Base-by-base conservation (phyloP, 2,797 vertebrate genomes). In the Pterois miles region DNA sequence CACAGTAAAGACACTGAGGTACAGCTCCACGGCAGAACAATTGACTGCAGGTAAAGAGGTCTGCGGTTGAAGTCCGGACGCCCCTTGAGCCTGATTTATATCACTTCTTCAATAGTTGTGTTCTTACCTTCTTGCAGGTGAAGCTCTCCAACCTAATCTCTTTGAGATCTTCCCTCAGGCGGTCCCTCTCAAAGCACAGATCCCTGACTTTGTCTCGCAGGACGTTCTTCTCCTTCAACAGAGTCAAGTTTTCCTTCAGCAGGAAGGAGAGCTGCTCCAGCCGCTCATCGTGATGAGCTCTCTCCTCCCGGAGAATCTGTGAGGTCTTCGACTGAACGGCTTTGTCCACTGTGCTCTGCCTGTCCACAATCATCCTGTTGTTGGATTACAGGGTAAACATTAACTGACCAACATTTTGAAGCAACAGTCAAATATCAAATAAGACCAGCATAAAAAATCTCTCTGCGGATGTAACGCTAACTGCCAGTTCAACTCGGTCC, bases 21-120 rank as follows among this genome's bases (percentile, higher is more conserved):
- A 20, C n/a, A 48, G 53, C 48, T 50, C 48, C 22, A n/a, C 11
- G 48, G n/a, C 91, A 93, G 92, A 93, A 91, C 83, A 82, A 92
- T 95, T 93, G 92, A 95, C 92, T 93, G 93, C 92, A 93, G 93
- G 93, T 95, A 93, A 92, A 94, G 93, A 94, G 93, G 93, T 94
- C 91, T 76, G 89, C 78, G 91, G 92, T 94, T 95, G 92, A 94
- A 92, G 92, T 95, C 93, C 92, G 80, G 89, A 89, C 92, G 88
- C 88, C 91, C 91, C 93, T 89, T 93, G 40, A 43, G 16, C 6
- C 40, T 48, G 43, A n/a, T 48, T 48, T 38, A 25, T 63, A 9
- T 29, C 36, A 3, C 38, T 14, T 14, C 12, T 31, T 36, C 8
- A 4, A 18, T 4, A 1, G 10, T 2, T 2, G 4, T n/a, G n/a